Base-by-base conservation (phyloP, 1,140 invertebrate genomes). In the Plodia interpunctella region DNA sequence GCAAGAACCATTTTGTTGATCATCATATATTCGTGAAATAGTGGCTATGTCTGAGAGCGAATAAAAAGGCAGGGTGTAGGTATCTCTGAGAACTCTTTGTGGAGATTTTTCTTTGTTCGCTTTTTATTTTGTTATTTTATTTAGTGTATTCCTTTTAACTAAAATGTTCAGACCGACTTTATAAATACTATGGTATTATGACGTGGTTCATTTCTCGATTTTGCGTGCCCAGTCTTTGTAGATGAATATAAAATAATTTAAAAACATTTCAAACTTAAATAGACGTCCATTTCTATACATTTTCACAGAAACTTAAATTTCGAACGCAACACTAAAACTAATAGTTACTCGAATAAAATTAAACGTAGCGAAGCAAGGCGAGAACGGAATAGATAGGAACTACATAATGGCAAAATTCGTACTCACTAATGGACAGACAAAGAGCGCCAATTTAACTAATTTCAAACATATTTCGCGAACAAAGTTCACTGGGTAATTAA, bases 401-500 rank as follows among this genome's bases (percentile, higher is more conserved):
- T 44, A 44, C 13, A 15, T 44, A 44, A 44, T 44, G n/a, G 38
- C 13, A n/a, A 44, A 44, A 44, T 44, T 44, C 38, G 38, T 32
- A 32, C 30, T 17, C 38, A n/a, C 51, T 53, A 53, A 53, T 53
- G 21, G 51, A 53, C 21, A 53, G 19, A 53, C 51, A 53, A 53
- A 53, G 51, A 53, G 51, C 19, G 3, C 51, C 51, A 53, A 53
- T 53, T 53, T 53, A 53, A 53, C 51, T 53, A 20, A 53, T 53
- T 53, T 53, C 51, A n/a, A 53, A 53, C 51, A 53, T 53, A 53
- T 53, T 53, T 53, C 21, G 51, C 11, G 51, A 25, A n/a, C 51
- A 4, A 53, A 53, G 5, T 53, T 53, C 25, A 44, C 38, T 2
- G 38, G 11, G 13, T 44, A 44, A 44, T 15, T 44, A 44, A 44